Conservation (phyloP, 2,888 invertebrate species). For the Neelides folsomi region DNA sequence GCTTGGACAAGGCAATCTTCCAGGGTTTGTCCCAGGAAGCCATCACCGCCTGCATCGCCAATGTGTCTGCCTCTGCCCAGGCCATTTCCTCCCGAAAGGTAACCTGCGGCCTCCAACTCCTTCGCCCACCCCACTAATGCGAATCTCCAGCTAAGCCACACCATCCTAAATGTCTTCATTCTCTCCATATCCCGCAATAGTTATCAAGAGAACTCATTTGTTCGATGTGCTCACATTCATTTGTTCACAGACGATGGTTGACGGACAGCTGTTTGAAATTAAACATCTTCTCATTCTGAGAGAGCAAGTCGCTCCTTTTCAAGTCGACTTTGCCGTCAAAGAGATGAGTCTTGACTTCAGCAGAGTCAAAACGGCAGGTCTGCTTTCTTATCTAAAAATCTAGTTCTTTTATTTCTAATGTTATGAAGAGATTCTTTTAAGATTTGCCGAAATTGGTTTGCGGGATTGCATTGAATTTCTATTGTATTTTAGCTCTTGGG, state of each 20-base stretch:
- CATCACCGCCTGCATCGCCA: conserved; percentile 77
- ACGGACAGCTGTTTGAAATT: conserved; percentile 91
- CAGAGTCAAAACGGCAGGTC: conserved; percentile 72
- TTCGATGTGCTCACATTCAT: conserved; percentile 3
- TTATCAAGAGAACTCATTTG: not conserved
- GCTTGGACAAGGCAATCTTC: conserved; percentile 87
- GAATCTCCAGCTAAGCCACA: not conserved
- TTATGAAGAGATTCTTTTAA: too few relatives aligned
- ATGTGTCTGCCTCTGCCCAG: conserved; percentile 65
- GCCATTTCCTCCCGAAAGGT: conserved; percentile 62
- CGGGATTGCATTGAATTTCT: too few relatives aligned
- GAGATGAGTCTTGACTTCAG: conserved; percentile 90
- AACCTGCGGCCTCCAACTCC: conserved; percentile 15
- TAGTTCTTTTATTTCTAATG: not conserved
- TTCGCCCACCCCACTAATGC: not conserved
- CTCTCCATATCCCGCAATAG: not conserved
- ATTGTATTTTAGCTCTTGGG: conserved; percentile 40
- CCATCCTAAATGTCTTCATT: not conserved
- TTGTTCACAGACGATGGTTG: conserved; percentile 60
- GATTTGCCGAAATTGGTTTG: too few relatives aligned
- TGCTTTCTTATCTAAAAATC: not conserved
- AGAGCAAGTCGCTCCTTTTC: conserved; percentile 96
- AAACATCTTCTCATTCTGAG: conserved; percentile 91
- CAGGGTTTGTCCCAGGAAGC: conserved; percentile 96
- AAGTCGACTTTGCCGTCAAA: conserved; percentile 82